A percentile compares a stretch with the other conserved stretches of the same genome.
phyloP scores from a whole-genome alignment of 92 coral and sea anemone genomes.

The Palythoa grandis region DNA sequence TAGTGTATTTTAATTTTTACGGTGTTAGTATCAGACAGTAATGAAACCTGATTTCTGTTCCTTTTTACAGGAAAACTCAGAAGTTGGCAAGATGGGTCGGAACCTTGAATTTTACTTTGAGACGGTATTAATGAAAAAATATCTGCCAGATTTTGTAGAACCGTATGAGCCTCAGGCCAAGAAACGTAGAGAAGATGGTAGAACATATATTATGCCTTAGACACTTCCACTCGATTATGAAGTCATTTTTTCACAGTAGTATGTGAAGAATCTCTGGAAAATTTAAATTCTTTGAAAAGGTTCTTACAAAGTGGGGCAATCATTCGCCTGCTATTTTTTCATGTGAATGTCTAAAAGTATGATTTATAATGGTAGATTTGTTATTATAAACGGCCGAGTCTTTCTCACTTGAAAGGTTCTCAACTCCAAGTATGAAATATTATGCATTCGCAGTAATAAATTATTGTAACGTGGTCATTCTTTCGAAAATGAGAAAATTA shows the following conservation, averaged over 20 bases:
- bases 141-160: constrained; percentile 71
- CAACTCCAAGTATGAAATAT: neutral
- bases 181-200: constrained; percentile 80
- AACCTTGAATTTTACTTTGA: constrained; percentile 82
- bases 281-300: neutral
- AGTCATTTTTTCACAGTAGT: neutral
- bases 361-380: neutral
- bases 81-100: constrained; percentile 96
- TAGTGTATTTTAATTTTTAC: too few species aligned
- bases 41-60: neutral
- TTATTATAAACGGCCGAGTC: neutral
- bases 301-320: neutral
- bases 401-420: neutral
- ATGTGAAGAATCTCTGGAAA: neutral
- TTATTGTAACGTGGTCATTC: neutral
- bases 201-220: constrained; percentile 52
- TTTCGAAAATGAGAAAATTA: neutral
- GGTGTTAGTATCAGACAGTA: neutral
- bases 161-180: constrained; percentile 69
- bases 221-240: neutral
- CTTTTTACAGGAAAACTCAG: constrained; percentile 72
- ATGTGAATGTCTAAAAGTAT: neutral
- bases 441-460: neutral
- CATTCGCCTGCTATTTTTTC: neutral
- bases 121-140: constrained; percentile 67